Conservation (phyloP, 2,797 vertebrate species). For the Mormyrus hasselquistii region DNA sequence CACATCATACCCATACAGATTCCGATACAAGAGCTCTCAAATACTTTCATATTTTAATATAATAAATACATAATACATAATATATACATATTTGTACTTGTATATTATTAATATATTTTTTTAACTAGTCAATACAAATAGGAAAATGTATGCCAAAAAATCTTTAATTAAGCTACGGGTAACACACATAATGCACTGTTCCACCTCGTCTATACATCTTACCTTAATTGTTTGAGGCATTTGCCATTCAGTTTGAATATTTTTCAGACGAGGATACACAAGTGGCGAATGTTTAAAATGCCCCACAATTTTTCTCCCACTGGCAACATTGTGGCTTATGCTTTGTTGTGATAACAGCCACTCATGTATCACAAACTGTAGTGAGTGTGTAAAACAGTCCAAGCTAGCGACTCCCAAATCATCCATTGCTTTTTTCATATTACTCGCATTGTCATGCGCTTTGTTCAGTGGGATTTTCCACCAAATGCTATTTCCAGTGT, state of each 20-base stretch:
- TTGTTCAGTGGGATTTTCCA: background rate
- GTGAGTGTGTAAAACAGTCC: background rate
- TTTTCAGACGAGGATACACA: background rate
- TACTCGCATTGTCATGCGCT: background rate
- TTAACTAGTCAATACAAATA: background rate
- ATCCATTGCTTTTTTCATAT: background rate
- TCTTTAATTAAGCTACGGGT: background rate
- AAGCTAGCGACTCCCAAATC: background rate
- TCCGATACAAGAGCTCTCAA: background rate
- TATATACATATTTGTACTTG: background rate
- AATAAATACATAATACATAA: background rate
- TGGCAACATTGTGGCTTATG: background rate
- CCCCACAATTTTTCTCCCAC: background rate
- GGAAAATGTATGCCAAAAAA: background rate
- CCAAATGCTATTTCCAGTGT: background rate
- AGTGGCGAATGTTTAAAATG: background rate
- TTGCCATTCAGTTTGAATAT: background rate
- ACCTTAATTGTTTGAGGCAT: background rate
- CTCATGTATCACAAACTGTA: background rate
- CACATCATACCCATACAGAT: background rate
- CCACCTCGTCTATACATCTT: background rate
- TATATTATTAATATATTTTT: background rate
- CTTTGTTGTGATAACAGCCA: background rate
- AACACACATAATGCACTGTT: too few species aligned
- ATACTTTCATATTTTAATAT: background rate